phyloP scores from a whole-genome alignment of 2,113 vertebrate species.

The Forbesichthys papilliferus region DNA sequence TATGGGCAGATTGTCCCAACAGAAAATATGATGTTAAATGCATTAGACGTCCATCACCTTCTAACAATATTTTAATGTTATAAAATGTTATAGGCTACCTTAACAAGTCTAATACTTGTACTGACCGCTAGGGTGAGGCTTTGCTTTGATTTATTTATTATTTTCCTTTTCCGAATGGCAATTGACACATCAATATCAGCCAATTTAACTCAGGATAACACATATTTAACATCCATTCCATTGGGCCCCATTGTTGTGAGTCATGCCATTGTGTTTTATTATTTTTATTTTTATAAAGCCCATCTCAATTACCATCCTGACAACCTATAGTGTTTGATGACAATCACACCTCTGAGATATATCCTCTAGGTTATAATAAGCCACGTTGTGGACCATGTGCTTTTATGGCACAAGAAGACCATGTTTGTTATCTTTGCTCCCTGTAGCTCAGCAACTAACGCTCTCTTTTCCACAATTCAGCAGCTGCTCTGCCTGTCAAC shows the following conservation, averaged over 20 bases:
- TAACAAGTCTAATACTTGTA: no score
- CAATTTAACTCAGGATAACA: not conserved
- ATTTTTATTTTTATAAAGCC: not conserved
- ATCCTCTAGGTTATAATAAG: slow-evolving; percentile 20
- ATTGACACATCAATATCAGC: slow-evolving; percentile 7
- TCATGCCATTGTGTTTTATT: not conserved
- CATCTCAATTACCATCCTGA: slow-evolving; percentile 39
- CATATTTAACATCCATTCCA: slow-evolving; percentile 24
- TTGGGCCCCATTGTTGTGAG: slow-evolving; percentile 25
- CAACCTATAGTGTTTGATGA: slow-evolving; percentile 24
- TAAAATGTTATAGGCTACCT: no score
- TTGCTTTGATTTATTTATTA: not conserved
- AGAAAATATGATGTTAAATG: no score
- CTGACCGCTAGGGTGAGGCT: no score
- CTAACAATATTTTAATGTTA: no score
- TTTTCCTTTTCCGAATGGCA: slow-evolving; percentile 18
- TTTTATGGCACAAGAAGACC: not conserved
- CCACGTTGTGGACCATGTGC: slow-evolving; percentile 12
- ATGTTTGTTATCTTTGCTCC: slow-evolving; percentile 3
- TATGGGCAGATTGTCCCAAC: no score
- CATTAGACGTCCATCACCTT: no score
- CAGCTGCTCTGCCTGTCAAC: not conserved
- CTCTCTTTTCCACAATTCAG: not conserved
- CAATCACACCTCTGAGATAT: slow-evolving; percentile 11
- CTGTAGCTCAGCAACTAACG: slow-evolving; percentile 13